Percentiles rank a stretch among this genome's conserved stretches.
phyloP scores from a whole-genome alignment of 2,888 invertebrate genomes.

The Yponomeuta cagnagella region DNA sequence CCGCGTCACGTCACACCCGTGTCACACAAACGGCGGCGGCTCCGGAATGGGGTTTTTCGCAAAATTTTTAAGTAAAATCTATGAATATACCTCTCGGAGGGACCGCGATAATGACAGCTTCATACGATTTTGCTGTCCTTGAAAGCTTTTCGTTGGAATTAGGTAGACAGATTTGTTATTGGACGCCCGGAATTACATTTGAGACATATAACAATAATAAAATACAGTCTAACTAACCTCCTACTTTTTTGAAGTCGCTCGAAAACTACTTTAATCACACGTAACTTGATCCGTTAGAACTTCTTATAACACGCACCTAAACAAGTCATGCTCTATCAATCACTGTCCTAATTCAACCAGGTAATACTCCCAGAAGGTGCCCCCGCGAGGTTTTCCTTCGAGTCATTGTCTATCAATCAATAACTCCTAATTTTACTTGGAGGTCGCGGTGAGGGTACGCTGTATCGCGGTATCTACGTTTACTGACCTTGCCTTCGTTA shows the following conservation, averaged over 20 bases:
- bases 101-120: background rate
- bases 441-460: background rate
- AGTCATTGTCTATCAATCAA: conserved; percentile 3
- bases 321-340: background rate
- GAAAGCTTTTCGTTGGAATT: too few relatives aligned
- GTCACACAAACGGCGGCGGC: background rate
- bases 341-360: background rate
- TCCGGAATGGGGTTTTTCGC: background rate
- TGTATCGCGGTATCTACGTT: background rate
- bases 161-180: too few relatives aligned
- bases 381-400: background rate
- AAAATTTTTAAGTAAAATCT: background rate
- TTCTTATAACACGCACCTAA: background rate
- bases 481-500: background rate
- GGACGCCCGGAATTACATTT: too few relatives aligned
- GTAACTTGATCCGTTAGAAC: background rate
- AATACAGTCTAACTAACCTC: too few relatives aligned
- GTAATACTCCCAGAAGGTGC: background rate
- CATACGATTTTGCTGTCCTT: too few relatives aligned
- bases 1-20: background rate
- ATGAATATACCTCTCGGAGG: background rate
- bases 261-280: too few relatives aligned
- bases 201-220: too few relatives aligned
- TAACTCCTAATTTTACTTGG: background rate
- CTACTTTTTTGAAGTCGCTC: too few relatives aligned